A percentile compares a stretch with the other conserved stretches of the same genome.
These are phyloP conservation scores for Leptopilina drosophilae DNA, from an alignment of 2,888 invertebrate species.

Conservation along the genomic window DNA sequence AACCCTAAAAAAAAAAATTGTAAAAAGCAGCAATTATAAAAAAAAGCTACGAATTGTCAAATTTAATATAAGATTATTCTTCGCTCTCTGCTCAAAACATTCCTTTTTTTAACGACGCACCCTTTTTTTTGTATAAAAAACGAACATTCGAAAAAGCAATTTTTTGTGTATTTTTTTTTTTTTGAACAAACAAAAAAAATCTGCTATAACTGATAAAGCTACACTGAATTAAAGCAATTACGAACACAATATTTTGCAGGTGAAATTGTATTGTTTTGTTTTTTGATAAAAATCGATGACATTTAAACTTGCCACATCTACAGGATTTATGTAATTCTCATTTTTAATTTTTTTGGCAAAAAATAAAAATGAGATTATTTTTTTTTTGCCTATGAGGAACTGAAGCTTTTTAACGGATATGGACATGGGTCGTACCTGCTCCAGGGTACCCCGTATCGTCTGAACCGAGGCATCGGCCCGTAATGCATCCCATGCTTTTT, in stretches of 20 bases:
- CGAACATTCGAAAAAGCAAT: slow-evolving; percentile 7
- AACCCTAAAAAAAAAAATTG: not conserved
- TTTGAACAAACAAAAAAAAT: not conserved
- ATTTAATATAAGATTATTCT: no score
- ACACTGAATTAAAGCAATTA: slow-evolving; percentile 27
- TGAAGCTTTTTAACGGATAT: slow-evolving; percentile 71
- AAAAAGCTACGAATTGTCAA: not conserved
- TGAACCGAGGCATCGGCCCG: slow-evolving; percentile 76
- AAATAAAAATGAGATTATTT: no score
- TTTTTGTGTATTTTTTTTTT: not conserved
- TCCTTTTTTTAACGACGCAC: not conserved
- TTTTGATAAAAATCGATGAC: not conserved
- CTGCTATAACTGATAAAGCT: slow-evolving; percentile 9
- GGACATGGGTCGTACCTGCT: slow-evolving; percentile 75
- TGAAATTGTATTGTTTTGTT: not conserved
- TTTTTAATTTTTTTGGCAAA: no score
- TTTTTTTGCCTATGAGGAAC: slow-evolving; percentile 66
- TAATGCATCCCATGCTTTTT: slow-evolving; percentile 76
- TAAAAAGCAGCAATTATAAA: not conserved
- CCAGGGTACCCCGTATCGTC: slow-evolving; percentile 76
- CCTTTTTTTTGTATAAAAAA: not conserved
- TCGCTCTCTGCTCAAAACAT: no score
- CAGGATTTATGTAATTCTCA: slow-evolving; percentile 5
- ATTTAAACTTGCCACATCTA: slow-evolving; percentile 19
- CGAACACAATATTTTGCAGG: slow-evolving; percentile 20